Evolutionary conservation across 2,888 invertebrate species (phyloP), one percentile per base, ranked within the genome.

Genomic region (Rhingia rostrata): DNA sequence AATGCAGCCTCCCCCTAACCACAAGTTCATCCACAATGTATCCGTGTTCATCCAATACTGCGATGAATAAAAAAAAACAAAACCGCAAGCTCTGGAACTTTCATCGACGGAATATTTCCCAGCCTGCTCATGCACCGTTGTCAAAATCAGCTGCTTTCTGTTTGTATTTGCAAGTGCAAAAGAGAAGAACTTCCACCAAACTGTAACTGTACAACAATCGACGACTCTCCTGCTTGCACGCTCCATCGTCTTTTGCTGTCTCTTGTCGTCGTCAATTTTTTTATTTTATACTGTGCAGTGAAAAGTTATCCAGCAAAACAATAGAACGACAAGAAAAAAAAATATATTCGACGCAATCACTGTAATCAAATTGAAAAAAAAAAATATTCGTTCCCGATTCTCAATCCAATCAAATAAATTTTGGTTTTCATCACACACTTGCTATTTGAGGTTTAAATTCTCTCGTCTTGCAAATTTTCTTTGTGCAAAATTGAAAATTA

Each of bases 131-230:
- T 75, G 74, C 70, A 70, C 56, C 22, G 56, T 70, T 83, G 86
- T 86, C 86, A 86, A 83, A 86, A 81, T 70, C 86, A 86, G 86
- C 86, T 86, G 86, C 63, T 83, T 79, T 86, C 77, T 86, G 86
- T 86, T 86, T 73, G 79, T 51, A 75, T 79, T 67, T 54, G 54
- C 47, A 74, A 79, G 84, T 70, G 80, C 32, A 84, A 84, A 51
- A 37, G 75, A 75, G 80, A 80, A 22, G 10, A 22, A 54, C 53
- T 30, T n/a, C 39, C 70, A 3, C 9, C 4, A 3, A 6, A 6
- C 41, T 12, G 10, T n/a, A 6, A 6, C 41, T 12, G 10, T n/a
- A 7, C 14, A 30, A 35, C 56, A 22, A 54, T 12, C 12, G 10
- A 39, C 37, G 12, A 9, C 0, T 39, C n/a, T 49, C 64, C 49